phyloP scores from a whole-genome alignment of 2,797 vertebrate species.

The Macrochelys suwanniensis region DNA sequence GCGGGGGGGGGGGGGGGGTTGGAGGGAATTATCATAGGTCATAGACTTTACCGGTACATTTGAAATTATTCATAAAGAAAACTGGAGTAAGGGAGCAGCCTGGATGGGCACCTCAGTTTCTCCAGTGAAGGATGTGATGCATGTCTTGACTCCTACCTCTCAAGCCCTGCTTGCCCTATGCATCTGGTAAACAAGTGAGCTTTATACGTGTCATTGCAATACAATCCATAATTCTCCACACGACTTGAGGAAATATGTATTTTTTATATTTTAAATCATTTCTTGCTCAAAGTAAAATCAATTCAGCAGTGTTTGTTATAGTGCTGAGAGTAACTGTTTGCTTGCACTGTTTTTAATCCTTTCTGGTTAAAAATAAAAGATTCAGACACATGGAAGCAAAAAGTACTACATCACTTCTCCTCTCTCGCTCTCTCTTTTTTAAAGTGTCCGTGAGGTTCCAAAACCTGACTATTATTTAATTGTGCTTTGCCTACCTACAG shows the following conservation, averaged over 20 bases:
- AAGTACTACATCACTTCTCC: neutral
- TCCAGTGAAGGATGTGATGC: constrained; percentile 12
- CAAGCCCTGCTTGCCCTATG: constrained; percentile 16
- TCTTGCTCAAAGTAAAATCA: constrained; percentile 30
- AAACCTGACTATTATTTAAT: constrained; percentile 69
- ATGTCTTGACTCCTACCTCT: constrained; percentile 30
- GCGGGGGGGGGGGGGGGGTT: neutral
- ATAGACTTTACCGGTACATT: constrained; percentile 12
- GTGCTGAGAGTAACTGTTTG: neutral
- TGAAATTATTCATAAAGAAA: constrained; percentile 49
- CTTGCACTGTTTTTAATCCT: neutral
- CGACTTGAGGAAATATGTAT: neutral
- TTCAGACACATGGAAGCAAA: neutral
- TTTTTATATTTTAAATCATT: neutral
- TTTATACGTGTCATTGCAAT: neutral
- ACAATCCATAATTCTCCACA: constrained; percentile 25
- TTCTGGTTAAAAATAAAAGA: constrained; percentile 30
- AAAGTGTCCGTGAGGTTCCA: neutral
- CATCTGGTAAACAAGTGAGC: constrained; percentile 40
- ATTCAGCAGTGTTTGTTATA: constrained; percentile 36
- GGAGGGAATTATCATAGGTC: neutral
- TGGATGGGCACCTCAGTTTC: constrained; percentile 14
- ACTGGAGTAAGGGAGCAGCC: neutral
- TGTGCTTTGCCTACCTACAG: constrained; percentile 59
- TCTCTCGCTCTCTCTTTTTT: neutral